phyloP scores from a whole-genome alignment of 1,140 invertebrate species.

The Heliconius eleuchia region DNA sequence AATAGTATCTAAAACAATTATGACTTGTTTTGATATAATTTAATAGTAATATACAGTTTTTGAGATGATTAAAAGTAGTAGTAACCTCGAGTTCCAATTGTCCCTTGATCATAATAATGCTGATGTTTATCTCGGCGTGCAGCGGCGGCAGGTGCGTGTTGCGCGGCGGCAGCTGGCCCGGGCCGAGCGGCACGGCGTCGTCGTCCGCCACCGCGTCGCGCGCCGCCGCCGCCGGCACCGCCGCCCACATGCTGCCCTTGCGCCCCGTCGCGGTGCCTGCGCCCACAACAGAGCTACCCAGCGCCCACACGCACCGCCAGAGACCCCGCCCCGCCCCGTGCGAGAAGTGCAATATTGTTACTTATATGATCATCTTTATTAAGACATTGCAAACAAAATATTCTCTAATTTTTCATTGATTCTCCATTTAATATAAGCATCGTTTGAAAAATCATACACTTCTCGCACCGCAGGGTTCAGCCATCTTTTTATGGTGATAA shows the following conservation, averaged over 20 bases:
- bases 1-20: neutral
- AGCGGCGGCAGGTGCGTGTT: slow-evolving; percentile 86
- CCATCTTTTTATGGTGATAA: slow-evolving; percentile 3
- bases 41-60: neutral
- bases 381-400: no score
- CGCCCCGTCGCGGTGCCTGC: slow-evolving; percentile 74
- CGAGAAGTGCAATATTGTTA: neutral
- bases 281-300: slow-evolving; percentile 44
- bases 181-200: slow-evolving; percentile 84
- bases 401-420: neutral
- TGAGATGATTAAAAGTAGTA: neutral
- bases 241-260: slow-evolving; percentile 80
- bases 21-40: neutral
- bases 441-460: neutral
- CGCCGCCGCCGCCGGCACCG: slow-evolving; percentile 67
- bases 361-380: no score
- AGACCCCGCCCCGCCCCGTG: neutral
- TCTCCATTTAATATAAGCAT: neutral
- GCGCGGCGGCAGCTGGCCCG: slow-evolving; percentile 89
- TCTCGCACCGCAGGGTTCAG: neutral
- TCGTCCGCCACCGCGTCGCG: slow-evolving; percentile 63
- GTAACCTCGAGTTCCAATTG: slow-evolving; percentile 93
- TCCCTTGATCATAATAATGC: slow-evolving; percentile 94
- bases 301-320: slow-evolving; percentile 31
- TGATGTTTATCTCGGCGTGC: slow-evolving; percentile 91